Evolutionary conservation across 2,113 vertebrate genomes (phyloP), one percentile per base, ranked within the genome.

Genomic region (Phrynosoma platyrhinos): DNA sequence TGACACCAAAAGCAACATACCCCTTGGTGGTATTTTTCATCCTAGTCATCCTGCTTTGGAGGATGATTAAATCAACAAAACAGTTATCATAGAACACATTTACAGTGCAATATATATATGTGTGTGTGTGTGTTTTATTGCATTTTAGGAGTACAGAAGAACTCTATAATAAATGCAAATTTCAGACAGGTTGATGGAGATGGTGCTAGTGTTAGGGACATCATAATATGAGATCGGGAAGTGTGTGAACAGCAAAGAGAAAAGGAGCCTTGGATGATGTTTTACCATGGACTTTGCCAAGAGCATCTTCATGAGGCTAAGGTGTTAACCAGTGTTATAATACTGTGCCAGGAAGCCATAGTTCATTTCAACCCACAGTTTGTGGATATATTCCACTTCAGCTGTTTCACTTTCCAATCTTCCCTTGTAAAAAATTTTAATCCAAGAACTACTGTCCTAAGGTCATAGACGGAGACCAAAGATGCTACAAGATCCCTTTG

Each of bases 41-140:
- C 92, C 91, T 92, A 87, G 79, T 74, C 9, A 2, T 89, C 3
- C 91, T 89, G 86, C 89, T 87, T 93, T 90, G 36, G 90, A 93
- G 94, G 93, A 93, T 94, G 94, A 95, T 88, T 91, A 92, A 90
- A 94, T 90, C 94, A 92, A 90, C 94, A 89, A 3, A 89, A 94
- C 6, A 93, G 92, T 95, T 89, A 93, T 91, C 93, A 93, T 71
- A 92, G 21, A 36, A 93, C 91, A 91, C 92, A 93, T 92, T 88
- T 91, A 90, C 80, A 7, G 88, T 88, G 93, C 91, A 92, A 83
- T 91, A 93, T 95, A 95, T 20, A 91, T 91, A 92, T 92, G 85
- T 82, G 88, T 90, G 90, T 36, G 88, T 36, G 36, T 36, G 36
- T 36, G 36, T 36, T 1, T 81, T 94, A 94, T 94, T 80, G 91